Evolutionary conservation across 2,113 vertebrate species (phyloP).

Genomic region (Corythornis vintsioides): DNA sequence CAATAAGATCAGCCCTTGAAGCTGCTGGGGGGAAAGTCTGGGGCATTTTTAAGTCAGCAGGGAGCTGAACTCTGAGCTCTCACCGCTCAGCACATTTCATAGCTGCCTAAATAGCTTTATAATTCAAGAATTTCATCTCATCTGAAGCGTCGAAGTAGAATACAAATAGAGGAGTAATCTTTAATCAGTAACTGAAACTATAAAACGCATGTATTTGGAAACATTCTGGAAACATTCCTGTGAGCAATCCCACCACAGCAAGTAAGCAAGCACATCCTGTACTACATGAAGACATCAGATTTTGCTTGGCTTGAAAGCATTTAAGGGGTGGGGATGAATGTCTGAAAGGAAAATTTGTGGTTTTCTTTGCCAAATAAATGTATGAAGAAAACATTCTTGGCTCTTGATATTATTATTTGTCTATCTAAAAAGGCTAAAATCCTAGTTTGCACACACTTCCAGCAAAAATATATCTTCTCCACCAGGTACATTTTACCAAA

Average conservation of each 20-base stretch:
- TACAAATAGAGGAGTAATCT: conserved; percentile 51
- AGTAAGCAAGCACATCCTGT: background rate
- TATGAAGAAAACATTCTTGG: background rate
- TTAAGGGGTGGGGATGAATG: background rate
- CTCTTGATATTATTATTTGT: background rate
- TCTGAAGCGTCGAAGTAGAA: conserved; percentile 39
- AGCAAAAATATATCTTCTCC: background rate
- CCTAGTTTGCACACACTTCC: background rate
- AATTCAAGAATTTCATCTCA: conserved; percentile 57
- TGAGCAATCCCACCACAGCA: background rate
- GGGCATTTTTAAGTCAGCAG: conserved; percentile 17
- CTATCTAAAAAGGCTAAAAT: background rate
- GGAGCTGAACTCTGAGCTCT: conserved; percentile 65
- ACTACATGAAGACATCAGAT: background rate
- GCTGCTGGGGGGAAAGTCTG: conserved; percentile 10
- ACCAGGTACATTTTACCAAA: background rate
- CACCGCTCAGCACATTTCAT: conserved; percentile 28
- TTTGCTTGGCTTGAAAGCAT: background rate
- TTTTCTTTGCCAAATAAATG: background rate
- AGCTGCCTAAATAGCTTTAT: conserved; percentile 52
- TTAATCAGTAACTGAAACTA: conserved; percentile 5
- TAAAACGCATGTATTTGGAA: conserved; percentile 5
- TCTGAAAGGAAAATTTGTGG: background rate
- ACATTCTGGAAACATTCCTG: background rate
- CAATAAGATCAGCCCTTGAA: conserved; percentile 30